These are phyloP conservation scores for Capitulum mitella DNA, from an alignment of 2,888 invertebrate genomes.

Conservation along the genomic window DNA sequence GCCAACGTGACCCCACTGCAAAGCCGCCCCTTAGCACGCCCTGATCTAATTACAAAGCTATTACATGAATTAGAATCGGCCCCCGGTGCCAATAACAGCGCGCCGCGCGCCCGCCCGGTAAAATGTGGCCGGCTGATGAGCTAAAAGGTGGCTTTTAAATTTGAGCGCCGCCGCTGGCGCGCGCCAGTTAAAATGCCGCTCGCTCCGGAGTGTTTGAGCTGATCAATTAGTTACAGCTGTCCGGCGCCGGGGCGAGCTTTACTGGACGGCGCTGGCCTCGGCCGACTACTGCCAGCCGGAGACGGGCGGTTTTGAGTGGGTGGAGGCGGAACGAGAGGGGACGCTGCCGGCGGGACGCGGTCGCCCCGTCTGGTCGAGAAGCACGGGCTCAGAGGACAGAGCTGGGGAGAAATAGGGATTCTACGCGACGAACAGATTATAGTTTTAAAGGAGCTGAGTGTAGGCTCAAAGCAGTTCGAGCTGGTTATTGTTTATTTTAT, in stretches of 20 bases:
- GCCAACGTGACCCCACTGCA: neutral
- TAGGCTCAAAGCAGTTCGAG: too few relatives aligned
- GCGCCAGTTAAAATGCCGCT: neutral
- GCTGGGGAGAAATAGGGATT: too few relatives aligned
- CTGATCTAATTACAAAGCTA: constrained; percentile 11
- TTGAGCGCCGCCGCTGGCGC: neutral
- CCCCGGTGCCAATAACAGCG: constrained; percentile 1
- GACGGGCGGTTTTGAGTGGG: too few relatives aligned
- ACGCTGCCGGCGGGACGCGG: too few relatives aligned
- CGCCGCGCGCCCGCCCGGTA: neutral
- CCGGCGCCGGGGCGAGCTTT: neutral
- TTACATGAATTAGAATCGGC: constrained; percentile 19
- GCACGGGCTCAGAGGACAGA: too few relatives aligned
- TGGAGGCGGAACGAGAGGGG: too few relatives aligned
- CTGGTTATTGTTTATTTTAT: too few relatives aligned
- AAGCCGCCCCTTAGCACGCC: neutral
- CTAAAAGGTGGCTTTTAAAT: constrained; percentile 12
- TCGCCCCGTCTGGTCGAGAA: too few relatives aligned
- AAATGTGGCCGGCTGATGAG: constrained; percentile 9
- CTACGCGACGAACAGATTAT: too few relatives aligned
- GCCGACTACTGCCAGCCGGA: too few relatives aligned
- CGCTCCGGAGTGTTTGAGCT: neutral
- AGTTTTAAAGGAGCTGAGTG: too few relatives aligned
- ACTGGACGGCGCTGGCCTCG: neutral
- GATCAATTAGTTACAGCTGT: constrained; percentile 16